phyloP scores from a whole-genome alignment of 2,888 invertebrate genomes.

The Lacanobia oleracea region DNA sequence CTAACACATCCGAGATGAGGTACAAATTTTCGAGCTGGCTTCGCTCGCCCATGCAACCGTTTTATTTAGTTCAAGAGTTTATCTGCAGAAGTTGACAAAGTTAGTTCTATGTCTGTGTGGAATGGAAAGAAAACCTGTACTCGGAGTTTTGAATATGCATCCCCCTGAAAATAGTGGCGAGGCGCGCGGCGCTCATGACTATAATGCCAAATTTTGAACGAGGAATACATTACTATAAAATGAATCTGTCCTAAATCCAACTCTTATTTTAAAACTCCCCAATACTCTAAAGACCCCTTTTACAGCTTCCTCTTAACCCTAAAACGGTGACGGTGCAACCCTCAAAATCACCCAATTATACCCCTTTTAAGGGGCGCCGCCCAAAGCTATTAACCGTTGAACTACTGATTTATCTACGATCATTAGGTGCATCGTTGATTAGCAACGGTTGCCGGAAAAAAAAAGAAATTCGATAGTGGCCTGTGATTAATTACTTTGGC shows the following conservation, averaged over 20 bases:
- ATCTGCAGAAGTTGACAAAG: too few relatives aligned
- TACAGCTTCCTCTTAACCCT: slow-evolving; percentile 76
- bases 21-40: too few relatives aligned
- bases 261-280: slow-evolving; percentile 34
- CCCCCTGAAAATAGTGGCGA: too few relatives aligned
- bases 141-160: too few relatives aligned
- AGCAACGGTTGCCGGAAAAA: slow-evolving; percentile 74
- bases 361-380: slow-evolving; percentile 84
- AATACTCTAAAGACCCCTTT: slow-evolving; percentile 21
- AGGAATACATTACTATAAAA: slow-evolving; percentile 13
- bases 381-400: slow-evolving; percentile 83
- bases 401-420: slow-evolving; percentile 86
- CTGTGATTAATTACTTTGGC: slow-evolving; percentile 60
- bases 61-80: too few relatives aligned
- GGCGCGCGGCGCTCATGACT: too few relatives aligned
- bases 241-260: slow-evolving; percentile 16
- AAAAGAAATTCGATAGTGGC: slow-evolving; percentile 54
- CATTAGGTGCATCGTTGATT: slow-evolving; percentile 84
- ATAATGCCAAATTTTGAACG: neutral
- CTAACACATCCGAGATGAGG: too few relatives aligned
- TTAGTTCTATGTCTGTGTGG: too few relatives aligned
- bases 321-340: slow-evolving; percentile 84
- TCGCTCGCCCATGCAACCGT: too few relatives aligned
- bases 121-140: too few relatives aligned
- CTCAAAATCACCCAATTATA: slow-evolving; percentile 87